Evolutionary conservation across 2,113 vertebrate genomes (phyloP).

Genomic region (Pterocles orientalis): DNA sequence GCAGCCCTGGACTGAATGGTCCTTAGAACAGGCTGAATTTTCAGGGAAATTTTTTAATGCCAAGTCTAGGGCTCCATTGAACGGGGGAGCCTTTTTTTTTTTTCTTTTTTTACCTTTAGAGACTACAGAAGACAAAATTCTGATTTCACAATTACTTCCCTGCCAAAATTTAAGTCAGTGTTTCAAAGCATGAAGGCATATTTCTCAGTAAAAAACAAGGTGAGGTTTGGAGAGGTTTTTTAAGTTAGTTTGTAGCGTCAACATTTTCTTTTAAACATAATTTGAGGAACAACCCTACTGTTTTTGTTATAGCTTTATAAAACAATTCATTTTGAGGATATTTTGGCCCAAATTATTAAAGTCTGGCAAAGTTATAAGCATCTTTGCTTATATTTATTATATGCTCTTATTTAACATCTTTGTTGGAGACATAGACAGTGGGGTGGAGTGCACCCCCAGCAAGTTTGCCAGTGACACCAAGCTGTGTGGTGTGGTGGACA

Average conservation of each 20-base stretch:
- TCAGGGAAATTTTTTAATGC: not conserved
- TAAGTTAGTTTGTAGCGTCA: not conserved
- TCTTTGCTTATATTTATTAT: too few species aligned
- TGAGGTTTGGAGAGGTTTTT: not conserved
- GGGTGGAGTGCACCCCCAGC: too few species aligned
- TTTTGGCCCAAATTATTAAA: not conserved
- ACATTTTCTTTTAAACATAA: not conserved
- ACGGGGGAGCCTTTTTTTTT: not conserved
- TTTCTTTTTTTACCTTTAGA: not conserved
- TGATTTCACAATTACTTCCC: not conserved
- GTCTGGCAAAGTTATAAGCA: not conserved
- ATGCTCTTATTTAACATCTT: too few species aligned
- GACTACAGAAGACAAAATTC: not conserved
- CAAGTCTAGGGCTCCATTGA: not conserved
- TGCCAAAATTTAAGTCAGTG: not conserved
- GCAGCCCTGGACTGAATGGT: not conserved
- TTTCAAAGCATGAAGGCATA: not conserved
- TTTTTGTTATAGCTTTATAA: not conserved
- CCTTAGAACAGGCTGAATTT: not conserved
- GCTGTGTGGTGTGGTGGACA: too few species aligned
- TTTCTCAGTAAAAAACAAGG: not conserved
- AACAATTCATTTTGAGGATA: not conserved
- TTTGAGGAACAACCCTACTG: not conserved
- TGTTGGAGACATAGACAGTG: too few species aligned
- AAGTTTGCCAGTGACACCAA: too few species aligned